Evolutionary conservation across 2,797 vertebrate genomes (phyloP).

Genomic region (Ammospiza maritima): DNA sequence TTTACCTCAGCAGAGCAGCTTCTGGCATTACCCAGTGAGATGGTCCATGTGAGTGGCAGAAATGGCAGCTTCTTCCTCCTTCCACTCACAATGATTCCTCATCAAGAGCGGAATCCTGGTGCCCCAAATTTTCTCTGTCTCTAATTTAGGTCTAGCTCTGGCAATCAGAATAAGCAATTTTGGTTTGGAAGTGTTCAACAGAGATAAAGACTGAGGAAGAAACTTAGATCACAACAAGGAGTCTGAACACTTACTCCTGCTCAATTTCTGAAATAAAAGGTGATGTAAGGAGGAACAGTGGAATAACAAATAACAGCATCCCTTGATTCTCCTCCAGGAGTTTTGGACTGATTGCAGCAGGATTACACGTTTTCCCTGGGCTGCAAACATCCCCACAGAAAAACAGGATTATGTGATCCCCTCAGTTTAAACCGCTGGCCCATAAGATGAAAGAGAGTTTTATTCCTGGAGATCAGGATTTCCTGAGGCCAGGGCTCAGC

Average conservation of each 20-base stretch:
- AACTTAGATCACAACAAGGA: not conserved
- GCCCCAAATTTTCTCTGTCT: not conserved
- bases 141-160: not conserved
- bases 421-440: not conserved
- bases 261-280: not conserved
- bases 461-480: constrained; percentile 20
- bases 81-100: not conserved
- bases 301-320: constrained; percentile 21
- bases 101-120: not conserved
- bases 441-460: constrained; percentile 14
- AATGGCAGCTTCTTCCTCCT: not conserved
- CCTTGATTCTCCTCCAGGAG: not conserved
- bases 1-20: not conserved
- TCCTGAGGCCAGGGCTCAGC: constrained; percentile 46
- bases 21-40: not conserved
- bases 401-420: constrained; percentile 51
- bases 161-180: not conserved
- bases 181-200: not conserved
- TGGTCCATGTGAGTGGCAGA: not conserved
- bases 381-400: constrained; percentile 2
- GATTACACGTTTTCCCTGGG: not conserved
- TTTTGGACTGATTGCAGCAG: not conserved
- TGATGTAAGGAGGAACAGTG: not conserved
- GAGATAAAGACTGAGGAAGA: not conserved
- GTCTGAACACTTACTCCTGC: not conserved